phyloP scores from a whole-genome alignment of 2,888 invertebrate species.

The Mythimna albipuncta region DNA sequence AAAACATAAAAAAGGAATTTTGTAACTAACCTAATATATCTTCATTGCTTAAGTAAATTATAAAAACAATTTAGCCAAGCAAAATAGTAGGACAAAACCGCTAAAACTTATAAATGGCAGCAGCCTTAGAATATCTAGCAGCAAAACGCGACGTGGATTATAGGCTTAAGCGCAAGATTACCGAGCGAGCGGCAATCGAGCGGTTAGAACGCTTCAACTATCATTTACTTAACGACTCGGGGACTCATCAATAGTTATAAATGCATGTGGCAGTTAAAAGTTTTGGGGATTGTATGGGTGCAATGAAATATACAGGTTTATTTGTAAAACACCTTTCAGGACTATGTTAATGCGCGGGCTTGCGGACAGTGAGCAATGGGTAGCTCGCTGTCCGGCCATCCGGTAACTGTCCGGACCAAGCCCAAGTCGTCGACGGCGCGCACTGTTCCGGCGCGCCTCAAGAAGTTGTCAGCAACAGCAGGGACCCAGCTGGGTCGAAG shows the following conservation, averaged over 20 bases:
- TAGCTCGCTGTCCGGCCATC: too few relatives aligned
- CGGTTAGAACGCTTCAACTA: constrained; percentile 52
- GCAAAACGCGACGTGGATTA: constrained; percentile 39
- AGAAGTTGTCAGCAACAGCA: too few relatives aligned
- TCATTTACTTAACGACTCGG: constrained; percentile 28
- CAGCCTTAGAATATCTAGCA: constrained; percentile 40
- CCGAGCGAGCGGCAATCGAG: constrained; percentile 43
- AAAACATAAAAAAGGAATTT: too few relatives aligned
- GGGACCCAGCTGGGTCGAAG: too few relatives aligned
- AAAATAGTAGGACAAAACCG: constrained; percentile 1
- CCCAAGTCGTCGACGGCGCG: too few relatives aligned
- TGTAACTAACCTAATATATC: too few relatives aligned
- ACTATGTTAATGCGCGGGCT: too few relatives aligned
- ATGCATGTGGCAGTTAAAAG: constrained; percentile 21
- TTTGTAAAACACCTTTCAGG: too few relatives aligned
- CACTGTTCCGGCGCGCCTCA: too few relatives aligned
- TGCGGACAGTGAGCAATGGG: too few relatives aligned
- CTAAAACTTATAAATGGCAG: constrained; percentile 9
- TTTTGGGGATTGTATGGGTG: neutral
- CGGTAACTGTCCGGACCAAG: too few relatives aligned
- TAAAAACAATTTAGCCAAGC: neutral
- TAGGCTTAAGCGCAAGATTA: constrained; percentile 45
- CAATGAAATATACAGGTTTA: neutral
- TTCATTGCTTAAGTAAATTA: neutral
- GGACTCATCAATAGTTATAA: constrained; percentile 36